These are phyloP conservation scores for Eupsilia transversa DNA, from an alignment of 2,888 invertebrate genomes.

Conservation along the genomic window DNA sequence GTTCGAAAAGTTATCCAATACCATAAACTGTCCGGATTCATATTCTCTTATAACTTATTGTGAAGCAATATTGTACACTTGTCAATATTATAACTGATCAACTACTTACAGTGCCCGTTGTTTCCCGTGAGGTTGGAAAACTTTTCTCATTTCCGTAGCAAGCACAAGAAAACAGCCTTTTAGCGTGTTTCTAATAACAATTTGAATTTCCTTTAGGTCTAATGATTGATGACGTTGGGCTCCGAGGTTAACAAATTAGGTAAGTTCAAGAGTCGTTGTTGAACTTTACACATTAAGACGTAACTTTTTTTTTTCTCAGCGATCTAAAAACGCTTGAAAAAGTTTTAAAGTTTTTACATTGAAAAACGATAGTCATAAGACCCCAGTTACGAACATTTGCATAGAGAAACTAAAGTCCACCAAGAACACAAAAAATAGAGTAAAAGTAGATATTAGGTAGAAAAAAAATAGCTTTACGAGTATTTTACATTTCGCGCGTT, in stretches of 20 bases:
- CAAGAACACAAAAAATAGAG: too few species aligned
- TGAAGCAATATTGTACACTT: conserved; percentile 26
- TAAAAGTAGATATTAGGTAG: too few species aligned
- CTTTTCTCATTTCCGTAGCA: conserved; percentile 60
- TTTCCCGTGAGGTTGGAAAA: conserved; percentile 33
- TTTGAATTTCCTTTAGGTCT: conserved; percentile 51
- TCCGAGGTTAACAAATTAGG: conserved; percentile 52
- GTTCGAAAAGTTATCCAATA: conserved; percentile 12
- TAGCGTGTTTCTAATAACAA: conserved; percentile 61
- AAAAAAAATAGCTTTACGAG: neutral
- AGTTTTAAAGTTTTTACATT: neutral
- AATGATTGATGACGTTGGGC: conserved; percentile 58
- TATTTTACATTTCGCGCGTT: neutral
- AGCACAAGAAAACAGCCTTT: conserved; percentile 49
- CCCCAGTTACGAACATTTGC: neutral
- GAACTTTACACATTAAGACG: conserved; percentile 53
- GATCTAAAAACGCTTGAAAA: neutral
- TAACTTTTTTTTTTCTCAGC: conserved; percentile 31
- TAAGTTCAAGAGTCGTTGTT: conserved; percentile 53
- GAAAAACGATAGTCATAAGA: neutral
- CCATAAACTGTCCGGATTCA: neutral
- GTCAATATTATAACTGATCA: conserved; percentile 28
- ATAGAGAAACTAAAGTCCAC: neutral
- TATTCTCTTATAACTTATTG: conserved; percentile 16
- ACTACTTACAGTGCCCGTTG: conserved; percentile 13